These are phyloP conservation scores for Cerceris rybyensis DNA, from an alignment of 2,888 invertebrate genomes.

Conservation along the genomic window DNA sequence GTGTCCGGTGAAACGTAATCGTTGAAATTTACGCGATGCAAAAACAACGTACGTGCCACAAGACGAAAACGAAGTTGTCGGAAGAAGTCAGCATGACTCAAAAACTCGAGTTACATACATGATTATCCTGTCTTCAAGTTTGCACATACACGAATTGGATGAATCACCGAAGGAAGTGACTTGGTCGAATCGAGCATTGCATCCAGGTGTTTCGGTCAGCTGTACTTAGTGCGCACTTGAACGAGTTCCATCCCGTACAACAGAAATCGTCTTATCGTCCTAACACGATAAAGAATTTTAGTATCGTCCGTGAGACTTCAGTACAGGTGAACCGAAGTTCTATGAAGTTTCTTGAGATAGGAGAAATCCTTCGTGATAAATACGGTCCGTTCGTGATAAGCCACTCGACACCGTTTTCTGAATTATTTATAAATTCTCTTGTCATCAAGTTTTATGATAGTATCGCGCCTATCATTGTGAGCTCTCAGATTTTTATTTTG, in stretches of 20 bases:
- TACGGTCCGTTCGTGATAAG: slow-evolving; percentile 3
- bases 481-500: neutral
- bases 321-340: slow-evolving; percentile 58
- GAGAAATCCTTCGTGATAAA: slow-evolving; percentile 9
- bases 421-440: slow-evolving; percentile 22
- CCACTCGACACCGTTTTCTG: slow-evolving; percentile 10
- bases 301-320: slow-evolving; percentile 9
- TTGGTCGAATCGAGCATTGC: slow-evolving; percentile 37
- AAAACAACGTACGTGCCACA: slow-evolving; percentile 45
- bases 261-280: slow-evolving; percentile 38
- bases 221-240: slow-evolving; percentile 57
- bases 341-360: slow-evolving; percentile 18
- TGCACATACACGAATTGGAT: slow-evolving; percentile 21
- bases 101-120: slow-evolving; percentile 9
- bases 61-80: slow-evolving; percentile 22
- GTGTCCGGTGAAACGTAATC: slow-evolving; percentile 40
- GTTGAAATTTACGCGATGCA: slow-evolving; percentile 42
- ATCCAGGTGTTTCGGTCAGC: slow-evolving; percentile 59
- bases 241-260: slow-evolving; percentile 31
- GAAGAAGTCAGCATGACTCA: slow-evolving; percentile 8
- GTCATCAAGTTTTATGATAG: neutral
- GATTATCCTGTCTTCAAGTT: slow-evolving; percentile 6
- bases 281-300: slow-evolving; percentile 48
- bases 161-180: slow-evolving; percentile 61
- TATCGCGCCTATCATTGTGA: neutral